phyloP scores from a whole-genome alignment of 2,888 invertebrate species.

The Pseudanteris insignis region DNA sequence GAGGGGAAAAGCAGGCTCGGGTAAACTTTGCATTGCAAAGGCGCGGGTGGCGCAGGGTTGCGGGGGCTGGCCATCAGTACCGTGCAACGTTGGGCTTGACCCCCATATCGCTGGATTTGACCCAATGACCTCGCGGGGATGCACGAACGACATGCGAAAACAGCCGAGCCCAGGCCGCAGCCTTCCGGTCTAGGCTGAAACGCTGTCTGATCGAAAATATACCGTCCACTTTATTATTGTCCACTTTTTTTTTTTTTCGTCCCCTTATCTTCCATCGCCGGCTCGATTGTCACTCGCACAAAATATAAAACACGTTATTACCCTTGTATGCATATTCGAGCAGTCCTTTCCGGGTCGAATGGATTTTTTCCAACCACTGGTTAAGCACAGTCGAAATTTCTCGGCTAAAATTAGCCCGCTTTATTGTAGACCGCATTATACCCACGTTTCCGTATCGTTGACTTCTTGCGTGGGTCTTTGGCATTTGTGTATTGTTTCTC shows the following conservation, averaged over 20 bases:
- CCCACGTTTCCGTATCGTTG: no score
- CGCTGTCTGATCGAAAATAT: slow-evolving; percentile 44
- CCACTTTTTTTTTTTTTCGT: slow-evolving; percentile 10
- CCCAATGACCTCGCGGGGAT: slow-evolving; percentile 63
- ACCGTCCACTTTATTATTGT: no score
- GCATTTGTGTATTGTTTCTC: no score
- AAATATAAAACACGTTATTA: not conserved
- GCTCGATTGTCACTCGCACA: slow-evolving; percentile 1
- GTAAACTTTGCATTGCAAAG: no score
- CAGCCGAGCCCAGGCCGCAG: slow-evolving; percentile 48
- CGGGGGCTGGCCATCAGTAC: slow-evolving; percentile 38
- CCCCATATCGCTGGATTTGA: slow-evolving; percentile 62
- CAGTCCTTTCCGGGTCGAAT: no score
- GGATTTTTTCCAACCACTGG: no score
- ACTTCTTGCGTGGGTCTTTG: no score
- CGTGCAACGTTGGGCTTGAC: slow-evolving; percentile 50
- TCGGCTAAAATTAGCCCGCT: no score
- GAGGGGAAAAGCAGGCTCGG: no score
- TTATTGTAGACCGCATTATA: no score
- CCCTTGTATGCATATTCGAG: no score
- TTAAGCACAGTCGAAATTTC: no score
- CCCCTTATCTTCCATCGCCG: slow-evolving; percentile 16
- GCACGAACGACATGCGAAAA: slow-evolving; percentile 57
- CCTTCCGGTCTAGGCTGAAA: slow-evolving; percentile 35
- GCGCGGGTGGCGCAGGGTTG: slow-evolving; percentile 3